phyloP scores from a whole-genome alignment of 2,888 invertebrate genomes.

The Rhorus exstirpatorius region DNA sequence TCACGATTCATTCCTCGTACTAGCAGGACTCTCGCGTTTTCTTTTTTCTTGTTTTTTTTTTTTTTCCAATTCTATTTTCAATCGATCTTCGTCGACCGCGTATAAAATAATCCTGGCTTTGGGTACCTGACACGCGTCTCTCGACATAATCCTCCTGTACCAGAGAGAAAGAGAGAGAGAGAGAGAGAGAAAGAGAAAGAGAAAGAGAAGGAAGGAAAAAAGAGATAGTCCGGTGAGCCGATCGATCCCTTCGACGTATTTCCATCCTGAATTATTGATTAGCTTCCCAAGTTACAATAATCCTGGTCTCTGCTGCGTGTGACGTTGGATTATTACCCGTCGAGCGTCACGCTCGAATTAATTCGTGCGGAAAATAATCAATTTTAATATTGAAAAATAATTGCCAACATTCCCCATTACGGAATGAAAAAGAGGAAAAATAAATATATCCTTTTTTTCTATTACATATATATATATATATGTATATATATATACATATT shows the following conservation, averaged over 20 bases:
- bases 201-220: conserved; percentile 39
- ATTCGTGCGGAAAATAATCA: conserved; percentile 58
- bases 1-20: conserved; percentile 39
- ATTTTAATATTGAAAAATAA: conserved; percentile 25
- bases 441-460: too few relatives aligned
- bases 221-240: conserved; percentile 70
- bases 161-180: conserved; percentile 42
- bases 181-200: conserved; percentile 48
- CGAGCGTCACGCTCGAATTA: conserved; percentile 27
- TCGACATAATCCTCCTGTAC: conserved; percentile 72
- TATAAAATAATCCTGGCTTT: conserved; percentile 72
- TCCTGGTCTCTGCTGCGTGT: conserved; percentile 54
- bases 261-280: conserved; percentile 64
- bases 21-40: conserved; percentile 17
- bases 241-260: conserved; percentile 64
- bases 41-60: conserved; percentile 29
- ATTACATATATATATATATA: too few relatives aligned
- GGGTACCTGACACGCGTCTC: conserved; percentile 66
- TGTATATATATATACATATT: too few relatives aligned
- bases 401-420: too few relatives aligned
- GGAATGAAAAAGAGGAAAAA: too few relatives aligned
- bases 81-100: conserved; percentile 71
- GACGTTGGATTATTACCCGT: conserved; percentile 28
- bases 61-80: conserved; percentile 62
- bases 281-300: conserved; percentile 48